Evolutionary conservation across 2,113 vertebrate species (phyloP).

Genomic region (Bubo blakistoni): DNA sequence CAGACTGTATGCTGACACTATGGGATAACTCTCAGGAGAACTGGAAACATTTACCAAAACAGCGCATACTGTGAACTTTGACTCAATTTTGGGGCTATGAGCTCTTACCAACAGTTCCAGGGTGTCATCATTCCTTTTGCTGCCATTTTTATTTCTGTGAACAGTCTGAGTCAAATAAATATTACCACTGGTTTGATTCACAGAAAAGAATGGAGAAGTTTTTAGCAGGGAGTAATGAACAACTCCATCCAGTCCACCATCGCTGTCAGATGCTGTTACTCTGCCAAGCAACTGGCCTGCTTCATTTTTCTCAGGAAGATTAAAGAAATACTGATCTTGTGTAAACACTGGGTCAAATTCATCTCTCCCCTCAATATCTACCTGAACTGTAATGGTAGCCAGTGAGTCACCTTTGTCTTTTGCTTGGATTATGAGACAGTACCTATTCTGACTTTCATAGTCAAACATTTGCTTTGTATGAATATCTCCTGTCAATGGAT

Average conservation of each 20-base stretch:
- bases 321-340: slow-evolving; percentile 84
- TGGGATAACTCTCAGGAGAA: slow-evolving; percentile 59
- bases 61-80: slow-evolving; percentile 78
- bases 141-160: slow-evolving; percentile 63
- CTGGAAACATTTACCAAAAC: slow-evolving; percentile 84
- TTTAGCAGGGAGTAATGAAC: slow-evolving; percentile 81
- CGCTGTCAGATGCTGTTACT: slow-evolving; percentile 85
- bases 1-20: slow-evolving; percentile 62
- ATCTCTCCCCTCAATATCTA: slow-evolving; percentile 84
- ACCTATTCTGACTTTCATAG: slow-evolving; percentile 81
- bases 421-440: slow-evolving; percentile 86
- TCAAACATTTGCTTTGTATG: slow-evolving; percentile 83
- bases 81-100: slow-evolving; percentile 80
- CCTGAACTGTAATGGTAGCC: slow-evolving; percentile 78
- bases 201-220: slow-evolving; percentile 78
- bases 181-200: slow-evolving; percentile 83
- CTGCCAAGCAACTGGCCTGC: slow-evolving; percentile 78
- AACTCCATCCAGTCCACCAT: slow-evolving; percentile 84
- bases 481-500: slow-evolving; percentile 86
- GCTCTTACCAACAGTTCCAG: slow-evolving; percentile 82
- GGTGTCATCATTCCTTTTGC: slow-evolving; percentile 39
- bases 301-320: slow-evolving; percentile 72
- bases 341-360: slow-evolving; percentile 91
- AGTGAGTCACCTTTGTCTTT: slow-evolving; percentile 82
- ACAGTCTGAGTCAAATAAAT: slow-evolving; percentile 78